Base-by-base conservation (phyloP, 2,888 invertebrate genomes). In the Platycheirus rosarum region DNA sequence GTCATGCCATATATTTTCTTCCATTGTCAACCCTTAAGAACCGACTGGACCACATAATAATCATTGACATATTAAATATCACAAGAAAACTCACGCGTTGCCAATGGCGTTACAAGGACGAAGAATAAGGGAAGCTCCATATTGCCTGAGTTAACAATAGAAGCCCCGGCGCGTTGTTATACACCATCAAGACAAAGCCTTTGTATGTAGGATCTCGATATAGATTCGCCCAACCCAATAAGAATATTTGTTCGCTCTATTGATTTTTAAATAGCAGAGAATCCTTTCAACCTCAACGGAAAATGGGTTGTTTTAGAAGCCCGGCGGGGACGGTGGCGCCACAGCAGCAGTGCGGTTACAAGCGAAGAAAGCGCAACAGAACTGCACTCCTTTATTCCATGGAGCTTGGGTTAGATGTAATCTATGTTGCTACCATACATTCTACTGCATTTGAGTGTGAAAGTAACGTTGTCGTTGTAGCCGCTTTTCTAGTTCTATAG, bases 51-150 rank as follows among this genome's bases (percentile, higher is more conserved):
- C 80, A 53, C 71, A 66, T 66, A 75, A n/a, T 49, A 66, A 79
- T 73, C 70, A 80, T 80, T 75, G 75, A 62, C 76, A 71, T 66
- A 65, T 70, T 65, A 71, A 70, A 77, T 65, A 66, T 62, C 70
- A 60, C 16, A 46, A 46, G 74, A 60, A 55, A 60, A 69, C 46
- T 26, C 32, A 49, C 60, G 53, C 44, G 51, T 53, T 68, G 46
- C 55, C 23, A 26, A 42, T 74, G 66, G 73, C 65, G 16, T 32
- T 71, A 23, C 32, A 42, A 55, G 23, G 26, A 42, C 66, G 16
- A 65, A 9, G 13, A 23, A 37, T 35, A 32, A 32, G 1, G 29
- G 1, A 32, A 32, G 51, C 40, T 13, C 13, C 20, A 57, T 9
- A 66, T 76, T 46, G 35, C 60, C 37, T 23, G 57, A 40, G 4